Evolutionary conservation across 2,797 vertebrate genomes (phyloP).

Genomic region (Coreius guichenoti): DNA sequence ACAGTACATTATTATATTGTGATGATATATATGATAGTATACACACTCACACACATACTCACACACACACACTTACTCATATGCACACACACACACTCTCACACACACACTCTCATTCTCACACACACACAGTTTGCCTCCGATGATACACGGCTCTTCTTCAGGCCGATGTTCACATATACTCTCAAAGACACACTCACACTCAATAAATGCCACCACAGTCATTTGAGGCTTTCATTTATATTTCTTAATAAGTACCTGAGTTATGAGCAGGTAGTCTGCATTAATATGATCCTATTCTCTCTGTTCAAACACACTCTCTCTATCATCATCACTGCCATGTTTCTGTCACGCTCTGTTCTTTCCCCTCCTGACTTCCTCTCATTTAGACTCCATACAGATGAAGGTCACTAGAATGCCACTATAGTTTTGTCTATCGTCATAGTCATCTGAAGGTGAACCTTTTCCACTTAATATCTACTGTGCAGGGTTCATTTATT

Average conservation of each 20-base stretch:
- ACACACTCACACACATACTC: background rate
- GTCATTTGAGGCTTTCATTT: background rate
- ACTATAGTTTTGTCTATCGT: background rate
- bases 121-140: too few species aligned
- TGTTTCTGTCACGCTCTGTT: constrained; percentile 3
- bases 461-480: background rate
- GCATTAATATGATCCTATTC: background rate
- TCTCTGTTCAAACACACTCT: background rate
- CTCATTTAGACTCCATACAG: constrained; percentile 2
- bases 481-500: background rate
- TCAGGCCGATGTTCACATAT: background rate
- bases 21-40: too few species aligned
- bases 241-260: constrained; percentile 11
- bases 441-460: background rate
- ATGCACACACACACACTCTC: too few species aligned
- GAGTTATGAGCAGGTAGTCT: background rate
- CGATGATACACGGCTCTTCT: too few species aligned
- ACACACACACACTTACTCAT: too few species aligned
- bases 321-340: background rate
- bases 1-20: too few species aligned
- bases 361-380: background rate
- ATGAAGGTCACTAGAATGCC: background rate
- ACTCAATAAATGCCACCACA: background rate
- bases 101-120: too few species aligned
- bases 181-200: background rate